Evolutionary conservation across 2,113 vertebrate genomes (phyloP), one percentile per base, ranked within the genome.

Genomic region (Bubo blakistoni): DNA sequence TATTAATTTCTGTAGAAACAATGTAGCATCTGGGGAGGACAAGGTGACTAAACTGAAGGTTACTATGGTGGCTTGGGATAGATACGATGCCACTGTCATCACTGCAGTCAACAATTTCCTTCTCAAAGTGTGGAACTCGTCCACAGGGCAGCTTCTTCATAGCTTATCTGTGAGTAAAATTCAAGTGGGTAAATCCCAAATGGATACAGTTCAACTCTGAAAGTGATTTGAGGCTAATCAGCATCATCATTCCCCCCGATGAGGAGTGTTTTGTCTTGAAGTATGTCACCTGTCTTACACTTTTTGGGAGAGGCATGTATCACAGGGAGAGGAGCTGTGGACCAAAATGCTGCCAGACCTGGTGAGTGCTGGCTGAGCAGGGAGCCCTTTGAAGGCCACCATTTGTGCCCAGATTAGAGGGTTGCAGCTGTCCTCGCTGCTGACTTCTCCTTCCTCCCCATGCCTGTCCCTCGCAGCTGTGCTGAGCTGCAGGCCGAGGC

Each of bases 51-150:
- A 99, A 95, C 98, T 99, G 96, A 99, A 99, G 94, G 99, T 99
- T 73, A 99, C 99, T 34, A 99, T 99, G 99, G 99, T 99, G 61
- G 99, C 99, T 32, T 99, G 99, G 99, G 99, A 99, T 97, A 99
- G 99, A 24, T 98, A 97, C 0, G 99, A 99, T 59, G 96, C 96
- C 74, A 99, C 98, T 0, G 98, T 99, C 96, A 99, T 99, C 97
- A 99, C 99, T 40, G 99, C 99, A 27, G 99, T 99, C 88, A 99
- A 99, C 80, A 99, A 99, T 95, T 99, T 98, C 93, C 98, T 99
- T 90, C 98, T 99, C 90, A 99, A 99, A 98, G 99, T 99, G 70
- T 99, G 99, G 99, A 99, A 98, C 95, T 98, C 99, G 0, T 89
- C 97, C 67, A 98, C 98, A 18, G 99, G 99, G 58, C 98, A 99